Conservation (phyloP, 2,113 vertebrate genomes). For the Chlamydotis undulata region DNA sequence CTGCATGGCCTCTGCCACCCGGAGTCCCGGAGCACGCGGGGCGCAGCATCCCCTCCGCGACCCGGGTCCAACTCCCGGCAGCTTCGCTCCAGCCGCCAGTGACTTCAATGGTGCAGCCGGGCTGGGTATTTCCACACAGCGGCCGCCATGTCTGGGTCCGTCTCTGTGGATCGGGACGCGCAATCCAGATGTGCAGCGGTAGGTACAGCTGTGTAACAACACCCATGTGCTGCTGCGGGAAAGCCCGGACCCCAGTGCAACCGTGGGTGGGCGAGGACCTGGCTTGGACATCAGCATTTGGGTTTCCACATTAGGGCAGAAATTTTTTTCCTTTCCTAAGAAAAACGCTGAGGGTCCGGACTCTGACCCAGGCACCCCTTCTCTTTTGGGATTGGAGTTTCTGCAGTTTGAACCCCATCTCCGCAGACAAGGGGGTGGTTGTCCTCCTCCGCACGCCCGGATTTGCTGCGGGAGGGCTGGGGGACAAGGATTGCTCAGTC, state of each 20-base stretch:
- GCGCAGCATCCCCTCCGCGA: fast-evolving
- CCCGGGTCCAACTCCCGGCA: not conserved
- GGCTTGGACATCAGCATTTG: no score
- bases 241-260: fast-evolving
- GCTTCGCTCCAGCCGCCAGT: not conserved
- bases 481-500: fast-evolving
- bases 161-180: not conserved
- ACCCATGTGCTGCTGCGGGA: fast-evolving
- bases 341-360: not conserved
- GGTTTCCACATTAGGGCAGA: no score
- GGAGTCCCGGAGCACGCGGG: fast-evolving
- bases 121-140: fast-evolving
- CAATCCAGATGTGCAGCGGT: not conserved
- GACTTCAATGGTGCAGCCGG: fast-evolving
- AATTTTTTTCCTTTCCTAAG: not conserved
- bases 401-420: not conserved
- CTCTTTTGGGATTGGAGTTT: not conserved
- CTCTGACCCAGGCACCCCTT: fast-evolving
- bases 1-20: not conserved
- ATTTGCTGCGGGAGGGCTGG: not conserved
- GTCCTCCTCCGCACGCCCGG: fast-evolving
- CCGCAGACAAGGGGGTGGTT: fast-evolving
- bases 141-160: fast-evolving
- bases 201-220: fast-evolving
- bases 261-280: not conserved